A percentile compares a stretch with the other conserved stretches of the same genome.
These are phyloP conservation scores for Diogma glabrata DNA, from an alignment of 2,888 invertebrate species.

Conservation along the genomic window DNA sequence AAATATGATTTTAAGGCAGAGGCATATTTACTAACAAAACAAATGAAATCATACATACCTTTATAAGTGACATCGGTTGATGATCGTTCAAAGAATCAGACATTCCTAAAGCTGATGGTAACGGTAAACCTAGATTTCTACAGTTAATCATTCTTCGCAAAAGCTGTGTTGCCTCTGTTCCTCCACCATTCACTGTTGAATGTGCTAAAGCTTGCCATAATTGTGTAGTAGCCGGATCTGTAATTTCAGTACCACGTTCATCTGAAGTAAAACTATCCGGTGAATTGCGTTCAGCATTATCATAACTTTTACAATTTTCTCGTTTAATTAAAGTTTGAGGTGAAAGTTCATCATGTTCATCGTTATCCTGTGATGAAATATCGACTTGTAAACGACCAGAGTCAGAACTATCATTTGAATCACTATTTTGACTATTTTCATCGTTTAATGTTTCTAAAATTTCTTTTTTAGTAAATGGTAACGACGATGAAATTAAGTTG, in stretches of 20 bases:
- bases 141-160: conserved; percentile 65
- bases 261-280: conserved; percentile 33
- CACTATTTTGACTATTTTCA: conserved; percentile 30
- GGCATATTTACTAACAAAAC: neutral
- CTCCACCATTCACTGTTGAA: conserved; percentile 38
- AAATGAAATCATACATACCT: neutral
- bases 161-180: conserved; percentile 63
- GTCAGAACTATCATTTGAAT: conserved; percentile 47
- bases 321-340: neutral
- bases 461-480: conserved; percentile 3
- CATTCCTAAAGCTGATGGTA: conserved; percentile 38
- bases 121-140: conserved; percentile 59
- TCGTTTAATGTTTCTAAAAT: conserved; percentile 15
- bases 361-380: conserved; percentile 38
- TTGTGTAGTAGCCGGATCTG: conserved; percentile 36
- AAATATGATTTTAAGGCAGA: too few species aligned
- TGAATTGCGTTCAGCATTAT: conserved; percentile 19
- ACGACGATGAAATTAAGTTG: conserved; percentile 6
- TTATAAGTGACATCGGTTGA: conserved; percentile 26
- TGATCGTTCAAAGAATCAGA: conserved; percentile 29
- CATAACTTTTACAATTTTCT: neutral
- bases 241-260: conserved; percentile 23
- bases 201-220: conserved; percentile 37
- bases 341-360: conserved; percentile 23
- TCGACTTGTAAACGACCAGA: conserved; percentile 64